Base-by-base conservation (phyloP, 2,113 vertebrate species). In the Anguilla japonica region DNA sequence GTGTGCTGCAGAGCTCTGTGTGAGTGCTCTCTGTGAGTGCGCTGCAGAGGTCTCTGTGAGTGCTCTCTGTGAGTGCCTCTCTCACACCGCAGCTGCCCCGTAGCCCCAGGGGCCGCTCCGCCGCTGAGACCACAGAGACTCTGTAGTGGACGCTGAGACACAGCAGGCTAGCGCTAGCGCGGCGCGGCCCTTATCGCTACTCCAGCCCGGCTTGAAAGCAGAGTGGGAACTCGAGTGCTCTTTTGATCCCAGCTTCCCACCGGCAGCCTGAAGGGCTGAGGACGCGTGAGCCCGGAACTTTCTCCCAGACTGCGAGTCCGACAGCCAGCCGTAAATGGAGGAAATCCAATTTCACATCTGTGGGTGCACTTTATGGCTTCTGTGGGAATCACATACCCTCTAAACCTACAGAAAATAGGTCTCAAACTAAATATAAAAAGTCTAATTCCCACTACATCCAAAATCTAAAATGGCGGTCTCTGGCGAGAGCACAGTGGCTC, bases 181-280 rank as follows among this genome's bases (percentile, higher is more conserved):
- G 40, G 40, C 53, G 34, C 34, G 16, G 34, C 81, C 20, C 43
- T 34, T 16, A 83, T 83, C 81, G 50, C n/a, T 41, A 34, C 41
- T n/a, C 40, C 67, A 84, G n/a, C 20, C 14, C 63, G n/a, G 46
- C 84, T 79, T 80, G 56, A 79, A 75, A 85, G 43, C 46, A 85
- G 5, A 56, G 29, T 20, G 18, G 43, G 50, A 86, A 40, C 29
- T 50, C 15, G 26, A 41, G 41, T 16, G 29, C 63, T 39, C 29
- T 84, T 84, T 78, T 46, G 39, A 39, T 75, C 26, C 71, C 1
- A 1, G 71, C 26, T 75, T 75, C 26, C 71, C 71, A 75, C 2
- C 5, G 7, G 60, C 18, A 14, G 71, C 13, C n/a, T 8, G 34
- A 34, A 75, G 71, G 71, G n/a, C 71, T 34, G 34, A 34, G 71